A percentile compares a stretch with the other conserved stretches of the same genome.
Evolutionary conservation across 2,797 vertebrate genomes (phyloP).

Genomic region (Eulemur albifrons): DNA sequence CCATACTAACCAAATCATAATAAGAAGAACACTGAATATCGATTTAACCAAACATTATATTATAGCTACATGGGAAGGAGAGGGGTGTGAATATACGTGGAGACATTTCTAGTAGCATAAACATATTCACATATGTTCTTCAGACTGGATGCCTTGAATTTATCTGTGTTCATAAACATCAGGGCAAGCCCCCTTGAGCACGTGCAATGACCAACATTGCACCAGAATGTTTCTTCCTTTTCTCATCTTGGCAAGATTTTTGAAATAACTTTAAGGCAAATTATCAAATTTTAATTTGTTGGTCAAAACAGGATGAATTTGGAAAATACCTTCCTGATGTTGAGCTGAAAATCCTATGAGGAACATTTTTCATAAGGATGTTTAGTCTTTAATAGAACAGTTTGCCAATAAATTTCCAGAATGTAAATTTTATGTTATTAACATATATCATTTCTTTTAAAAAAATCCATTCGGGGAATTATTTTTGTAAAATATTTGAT

Average conservation of each 20-base stretch:
- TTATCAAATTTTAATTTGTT: constrained; percentile 9
- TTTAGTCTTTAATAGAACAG: neutral
- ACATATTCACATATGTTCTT: neutral
- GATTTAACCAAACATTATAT: neutral
- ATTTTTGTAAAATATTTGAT: constrained; percentile 15
- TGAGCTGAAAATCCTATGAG: neutral
- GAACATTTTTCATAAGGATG: neutral
- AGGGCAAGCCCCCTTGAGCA: neutral
- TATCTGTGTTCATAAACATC: neutral
- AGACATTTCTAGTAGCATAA: neutral
- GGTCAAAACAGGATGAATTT: neutral
- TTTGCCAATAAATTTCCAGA: constrained; percentile 29
- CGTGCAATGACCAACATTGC: neutral
- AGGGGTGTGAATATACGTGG: neutral
- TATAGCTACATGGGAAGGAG: neutral
- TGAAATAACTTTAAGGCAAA: constrained; percentile 38
- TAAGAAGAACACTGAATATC: neutral
- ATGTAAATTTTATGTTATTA: constrained; percentile 19
- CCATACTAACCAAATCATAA: neutral
- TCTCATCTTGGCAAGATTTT: constrained; percentile 4
- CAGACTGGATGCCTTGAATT: neutral
- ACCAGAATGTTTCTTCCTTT: neutral
- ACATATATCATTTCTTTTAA: neutral
- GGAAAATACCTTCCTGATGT: neutral
- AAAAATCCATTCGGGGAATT: neutral